Percentiles rank a stretch among this genome's conserved stretches.
Conservation (phyloP, 2,797 vertebrate genomes). For the Sarcophilus harrisii region DNA sequence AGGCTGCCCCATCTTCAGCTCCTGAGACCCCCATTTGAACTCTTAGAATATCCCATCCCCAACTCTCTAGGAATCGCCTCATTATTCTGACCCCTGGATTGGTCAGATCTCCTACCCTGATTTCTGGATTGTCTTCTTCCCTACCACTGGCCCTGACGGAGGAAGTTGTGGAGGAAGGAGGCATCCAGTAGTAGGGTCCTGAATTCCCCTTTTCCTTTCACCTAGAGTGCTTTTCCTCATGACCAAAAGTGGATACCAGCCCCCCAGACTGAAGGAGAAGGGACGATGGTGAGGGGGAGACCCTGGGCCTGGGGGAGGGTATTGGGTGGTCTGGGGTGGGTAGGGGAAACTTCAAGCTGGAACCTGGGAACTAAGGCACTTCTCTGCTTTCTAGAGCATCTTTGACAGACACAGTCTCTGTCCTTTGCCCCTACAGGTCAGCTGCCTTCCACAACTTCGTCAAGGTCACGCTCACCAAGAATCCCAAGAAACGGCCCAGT, state of each 20-base stretch:
- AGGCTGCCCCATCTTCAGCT: background rate
- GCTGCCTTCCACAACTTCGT: constrained; percentile 92
- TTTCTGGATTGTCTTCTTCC: background rate
- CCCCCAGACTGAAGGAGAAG: constrained; percentile 94
- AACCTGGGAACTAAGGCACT: background rate
- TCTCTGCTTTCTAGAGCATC: constrained; percentile 3
- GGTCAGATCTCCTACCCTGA: too few species aligned
- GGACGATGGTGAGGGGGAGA: constrained; percentile 87
- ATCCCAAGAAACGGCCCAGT: constrained; percentile 92
- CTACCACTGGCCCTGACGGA: background rate
- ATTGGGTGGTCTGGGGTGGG: background rate
- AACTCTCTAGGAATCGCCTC: background rate
- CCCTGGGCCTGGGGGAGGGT: background rate
- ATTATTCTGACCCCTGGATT: background rate
- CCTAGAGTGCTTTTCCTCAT: constrained; percentile 93
- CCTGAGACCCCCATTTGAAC: background rate
- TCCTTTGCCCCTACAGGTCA: constrained; percentile 83
- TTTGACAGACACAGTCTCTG: background rate
- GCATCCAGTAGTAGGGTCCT: background rate
- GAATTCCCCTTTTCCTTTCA: constrained; percentile 10
- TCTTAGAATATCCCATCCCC: background rate
- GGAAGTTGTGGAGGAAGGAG: background rate
- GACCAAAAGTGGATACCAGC: constrained; percentile 96
- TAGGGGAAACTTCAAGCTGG: background rate
- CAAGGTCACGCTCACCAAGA: constrained; percentile 92